phyloP scores from a whole-genome alignment of 2,797 vertebrate genomes.

The Taenioides sp. region DNA sequence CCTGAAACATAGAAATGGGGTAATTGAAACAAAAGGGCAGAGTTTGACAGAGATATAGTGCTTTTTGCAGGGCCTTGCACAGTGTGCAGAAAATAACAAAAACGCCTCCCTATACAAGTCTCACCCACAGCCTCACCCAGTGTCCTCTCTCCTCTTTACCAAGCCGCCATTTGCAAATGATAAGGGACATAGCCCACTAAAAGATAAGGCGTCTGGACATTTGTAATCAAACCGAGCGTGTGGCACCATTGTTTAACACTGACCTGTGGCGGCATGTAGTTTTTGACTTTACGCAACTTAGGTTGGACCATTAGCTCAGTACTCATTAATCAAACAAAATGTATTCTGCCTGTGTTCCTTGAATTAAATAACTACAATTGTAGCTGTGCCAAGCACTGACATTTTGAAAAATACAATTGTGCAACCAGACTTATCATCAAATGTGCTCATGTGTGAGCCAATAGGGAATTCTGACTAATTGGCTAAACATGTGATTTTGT shows the following conservation, averaged over 20 bases:
- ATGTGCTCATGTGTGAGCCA: not conserved
- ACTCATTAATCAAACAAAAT: constrained; percentile 72
- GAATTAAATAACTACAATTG: constrained; percentile 6
- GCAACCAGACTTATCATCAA: not conserved
- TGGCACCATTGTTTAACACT: constrained; percentile 59
- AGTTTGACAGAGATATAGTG: constrained; percentile 76
- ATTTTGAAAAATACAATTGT: constrained; percentile 25
- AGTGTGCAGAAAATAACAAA: constrained; percentile 71
- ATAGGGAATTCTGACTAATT: not conserved
- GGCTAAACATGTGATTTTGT: not conserved
- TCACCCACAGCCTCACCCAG: constrained; percentile 56
- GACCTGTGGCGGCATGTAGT: constrained; percentile 66
- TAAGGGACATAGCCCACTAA: constrained; percentile 57
- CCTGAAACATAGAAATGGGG: constrained; percentile 71
- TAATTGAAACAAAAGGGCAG: constrained; percentile 79
- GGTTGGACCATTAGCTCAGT: constrained; percentile 61
- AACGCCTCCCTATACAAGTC: constrained; percentile 57
- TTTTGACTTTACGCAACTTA: constrained; percentile 72
- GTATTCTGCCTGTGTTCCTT: constrained; percentile 20
- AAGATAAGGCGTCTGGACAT: constrained; percentile 69
- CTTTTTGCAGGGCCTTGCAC: constrained; percentile 55
- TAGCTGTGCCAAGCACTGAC: not conserved
- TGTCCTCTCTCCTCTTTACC: constrained; percentile 61
- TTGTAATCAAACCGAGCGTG: constrained; percentile 73
- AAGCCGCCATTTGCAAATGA: constrained; percentile 72